A percentile compares a stretch with the other conserved stretches of the same genome.
Conservation (phyloP, 92 coral and sea anemone genomes). For the Paragorgia papillata region DNA sequence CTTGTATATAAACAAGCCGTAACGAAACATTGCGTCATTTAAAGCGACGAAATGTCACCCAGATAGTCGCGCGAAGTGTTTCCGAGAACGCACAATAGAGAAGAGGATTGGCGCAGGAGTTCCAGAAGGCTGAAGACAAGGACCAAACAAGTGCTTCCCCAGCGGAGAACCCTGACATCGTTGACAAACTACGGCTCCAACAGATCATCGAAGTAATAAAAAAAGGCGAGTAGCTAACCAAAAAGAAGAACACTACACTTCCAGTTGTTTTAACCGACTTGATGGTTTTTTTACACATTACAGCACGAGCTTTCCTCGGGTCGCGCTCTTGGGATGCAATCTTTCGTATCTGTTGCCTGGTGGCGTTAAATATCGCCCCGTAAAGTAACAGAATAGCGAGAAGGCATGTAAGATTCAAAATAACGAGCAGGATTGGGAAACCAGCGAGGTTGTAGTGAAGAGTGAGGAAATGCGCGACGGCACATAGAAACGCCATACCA, state of each 20-base stretch:
- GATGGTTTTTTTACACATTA: not conserved
- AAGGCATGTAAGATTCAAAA: not conserved
- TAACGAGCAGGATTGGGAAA: not conserved
- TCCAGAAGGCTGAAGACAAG: not conserved
- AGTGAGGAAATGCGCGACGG: not conserved
- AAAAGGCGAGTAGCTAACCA: not conserved
- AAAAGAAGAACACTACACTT: constrained; percentile 4
- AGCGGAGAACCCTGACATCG: not conserved
- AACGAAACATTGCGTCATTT: too few relatives aligned
- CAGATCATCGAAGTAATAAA: not conserved
- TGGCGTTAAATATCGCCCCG: constrained; percentile 7
- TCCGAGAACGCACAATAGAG: constrained; percentile 16
- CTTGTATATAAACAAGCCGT: too few relatives aligned
- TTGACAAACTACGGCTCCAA: not conserved
- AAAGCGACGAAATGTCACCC: constrained; percentile 6
- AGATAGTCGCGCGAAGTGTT: constrained; percentile 1
- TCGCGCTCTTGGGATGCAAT: not conserved
- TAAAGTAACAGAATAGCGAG: not conserved
- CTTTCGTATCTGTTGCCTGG: constrained; percentile 1
- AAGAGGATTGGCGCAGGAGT: constrained; percentile 15
- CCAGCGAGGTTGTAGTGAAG: not conserved
- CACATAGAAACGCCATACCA: not conserved
- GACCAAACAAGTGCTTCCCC: not conserved
- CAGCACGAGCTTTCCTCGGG: not conserved
- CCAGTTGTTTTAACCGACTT: constrained; percentile 21